Base-by-base conservation (phyloP, 92 coral and sea anemone species). In the Phenganax subtilis region DNA sequence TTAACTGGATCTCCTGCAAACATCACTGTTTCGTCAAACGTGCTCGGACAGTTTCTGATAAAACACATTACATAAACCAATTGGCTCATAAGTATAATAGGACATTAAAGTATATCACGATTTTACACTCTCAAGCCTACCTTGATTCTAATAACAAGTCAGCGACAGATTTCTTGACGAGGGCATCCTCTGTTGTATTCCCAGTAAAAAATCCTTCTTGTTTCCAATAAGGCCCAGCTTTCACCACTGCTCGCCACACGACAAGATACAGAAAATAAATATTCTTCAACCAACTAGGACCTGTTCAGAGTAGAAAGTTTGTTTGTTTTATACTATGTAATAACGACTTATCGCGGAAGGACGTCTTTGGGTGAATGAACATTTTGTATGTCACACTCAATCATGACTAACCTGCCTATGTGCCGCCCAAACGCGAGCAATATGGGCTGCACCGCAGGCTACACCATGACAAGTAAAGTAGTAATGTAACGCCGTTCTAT, bases 11-110 rank as follows among this genome's bases (percentile, higher is more conserved):
- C 92, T 37, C 86, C 90, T 17, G 86, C 82, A 64, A 94, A 94
- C 97, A 94, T 90, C 9, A 92, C 85, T 20, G 87, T 94, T 77
- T 94, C 97, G 71, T 94, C 98, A 94, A 94, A 94, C 3, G 98
- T 94, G 65, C 96, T 94, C 2, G 97, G 98, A 64, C 98, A 94
- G 27, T 92, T 89, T 75, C 97, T 91, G 81, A 10, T 70, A 47
- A 52, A 59, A 37, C 47, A 37, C 47, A 37, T 37, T 37, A 37
- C 47, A 6, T 31, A 11, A 66, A 28, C 15, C 9, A 27, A 14
- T 20, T 27, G 71, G 51, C 12, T 15, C 7, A 16, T 7, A 55
- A 29, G 57, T 12, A 54, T 17, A 81, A 51, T 37, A 5, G 47
- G 3, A 1, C 0, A 37, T 1, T 37, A 37, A 37, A 1, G 5